Percentiles rank a stretch among this genome's conserved stretches.
These are phyloP conservation scores for human DNA, from an alignment of 2,113 vertebrate genomes.

Conservation along the genomic window GRCh38 chr2:127477001-127477500, in stretches of 20 bases:
- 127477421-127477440: neutral
- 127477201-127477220: neutral
- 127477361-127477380: neutral
- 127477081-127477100: neutral
- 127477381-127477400: neutral
- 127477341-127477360: neutral
- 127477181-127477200: neutral
- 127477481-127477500: neutral
- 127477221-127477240: neutral
- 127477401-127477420: neutral
- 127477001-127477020: neutral
- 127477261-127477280: neutral
- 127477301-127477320: neutral
- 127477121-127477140: neutral
- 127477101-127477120: slow-evolving; percentile 13
- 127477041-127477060: neutral
- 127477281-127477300: neutral
- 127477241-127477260: neutral
- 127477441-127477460: neutral
- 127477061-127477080: neutral
- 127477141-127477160: neutral
- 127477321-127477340: neutral
- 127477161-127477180: neutral
- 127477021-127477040: neutral
- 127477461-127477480: neutral